Percentiles rank a stretch among this genome's conserved stretches.
phyloP scores from a whole-genome alignment of 2,888 invertebrate species.

The Eupithecia tripunctaria region DNA sequence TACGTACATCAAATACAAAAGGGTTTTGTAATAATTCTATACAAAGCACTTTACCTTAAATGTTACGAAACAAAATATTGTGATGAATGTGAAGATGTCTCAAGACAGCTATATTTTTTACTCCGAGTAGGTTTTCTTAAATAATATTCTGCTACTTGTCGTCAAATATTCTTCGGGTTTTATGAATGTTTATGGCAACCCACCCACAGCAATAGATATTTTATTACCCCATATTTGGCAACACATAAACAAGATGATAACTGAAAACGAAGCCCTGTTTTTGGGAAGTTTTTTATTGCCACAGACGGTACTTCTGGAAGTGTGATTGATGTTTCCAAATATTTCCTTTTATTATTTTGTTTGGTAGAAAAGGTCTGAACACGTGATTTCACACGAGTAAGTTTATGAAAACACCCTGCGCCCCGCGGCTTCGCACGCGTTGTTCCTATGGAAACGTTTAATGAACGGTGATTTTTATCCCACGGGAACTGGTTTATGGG shows the following conservation, averaged over 20 bases:
- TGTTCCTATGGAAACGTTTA: too few species aligned
- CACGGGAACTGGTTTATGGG: too few species aligned
- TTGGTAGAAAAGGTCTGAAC: conserved; percentile 27
- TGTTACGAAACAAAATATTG: conserved; percentile 13
- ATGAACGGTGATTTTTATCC: too few species aligned
- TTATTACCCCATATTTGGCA: conserved; percentile 55
- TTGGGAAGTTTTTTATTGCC: conserved; percentile 49
- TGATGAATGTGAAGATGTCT: conserved; percentile 16
- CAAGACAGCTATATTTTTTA: conserved; percentile 12
- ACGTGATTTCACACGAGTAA: background rate
- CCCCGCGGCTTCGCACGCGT: too few species aligned
- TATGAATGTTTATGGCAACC: conserved; percentile 49
- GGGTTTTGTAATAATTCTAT: background rate
- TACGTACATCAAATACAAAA: background rate
- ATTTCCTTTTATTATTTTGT: conserved; percentile 47
- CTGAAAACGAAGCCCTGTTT: conserved; percentile 51
- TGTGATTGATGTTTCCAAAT: conserved; percentile 50
- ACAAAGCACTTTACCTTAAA: conserved; percentile 3
- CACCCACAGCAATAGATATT: conserved; percentile 51
- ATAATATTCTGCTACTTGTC: conserved; percentile 34
- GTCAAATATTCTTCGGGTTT: conserved; percentile 35
- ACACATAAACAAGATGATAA: conserved; percentile 59
- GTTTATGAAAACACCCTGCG: background rate
- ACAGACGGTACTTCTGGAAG: conserved; percentile 46
- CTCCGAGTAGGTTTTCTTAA: conserved; percentile 18